These are phyloP conservation scores for Tragelaphus imberbis DNA, from an alignment of 2,113 vertebrate genomes.

Conservation along the genomic window DNA sequence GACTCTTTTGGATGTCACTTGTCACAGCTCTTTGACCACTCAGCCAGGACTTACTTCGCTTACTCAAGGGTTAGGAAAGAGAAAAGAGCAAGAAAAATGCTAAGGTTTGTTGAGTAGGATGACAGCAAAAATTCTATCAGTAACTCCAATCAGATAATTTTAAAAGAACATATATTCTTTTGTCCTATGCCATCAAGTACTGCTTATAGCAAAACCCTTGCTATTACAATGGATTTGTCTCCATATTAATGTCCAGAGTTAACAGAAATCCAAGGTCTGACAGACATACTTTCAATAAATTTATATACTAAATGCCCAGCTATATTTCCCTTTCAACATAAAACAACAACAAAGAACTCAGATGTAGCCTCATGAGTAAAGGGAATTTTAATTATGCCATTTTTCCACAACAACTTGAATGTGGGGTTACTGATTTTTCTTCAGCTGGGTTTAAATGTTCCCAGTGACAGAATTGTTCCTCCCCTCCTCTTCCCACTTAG, in stretches of 20 bases:
- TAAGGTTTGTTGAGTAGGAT: neutral
- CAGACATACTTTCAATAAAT: slow-evolving; percentile 35
- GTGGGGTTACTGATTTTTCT: slow-evolving; percentile 44
- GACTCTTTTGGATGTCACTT: neutral
- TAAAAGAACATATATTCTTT: neutral
- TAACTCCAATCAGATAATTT: neutral
- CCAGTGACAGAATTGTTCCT: neutral
- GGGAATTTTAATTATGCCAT: slow-evolving; percentile 48
- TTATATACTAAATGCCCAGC: slow-evolving; percentile 28
- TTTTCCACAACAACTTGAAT: slow-evolving; percentile 28
- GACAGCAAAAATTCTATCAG: neutral
- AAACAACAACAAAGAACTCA: neutral
- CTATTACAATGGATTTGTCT: neutral
- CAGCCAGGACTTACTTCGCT: neutral
- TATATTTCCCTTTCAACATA: neutral
- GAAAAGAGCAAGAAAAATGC: neutral
- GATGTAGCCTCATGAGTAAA: neutral
- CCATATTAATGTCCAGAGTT: neutral
- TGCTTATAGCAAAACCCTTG: neutral
- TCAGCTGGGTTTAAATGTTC: slow-evolving; percentile 55
- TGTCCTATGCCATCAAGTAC: neutral
- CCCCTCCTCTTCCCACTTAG: neutral
- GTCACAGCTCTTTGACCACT: neutral
- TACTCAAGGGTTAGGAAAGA: neutral
- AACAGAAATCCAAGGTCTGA: slow-evolving; percentile 31